Evolutionary conservation across 2,797 vertebrate genomes (phyloP).

Genomic region (Falco berigora): DNA sequence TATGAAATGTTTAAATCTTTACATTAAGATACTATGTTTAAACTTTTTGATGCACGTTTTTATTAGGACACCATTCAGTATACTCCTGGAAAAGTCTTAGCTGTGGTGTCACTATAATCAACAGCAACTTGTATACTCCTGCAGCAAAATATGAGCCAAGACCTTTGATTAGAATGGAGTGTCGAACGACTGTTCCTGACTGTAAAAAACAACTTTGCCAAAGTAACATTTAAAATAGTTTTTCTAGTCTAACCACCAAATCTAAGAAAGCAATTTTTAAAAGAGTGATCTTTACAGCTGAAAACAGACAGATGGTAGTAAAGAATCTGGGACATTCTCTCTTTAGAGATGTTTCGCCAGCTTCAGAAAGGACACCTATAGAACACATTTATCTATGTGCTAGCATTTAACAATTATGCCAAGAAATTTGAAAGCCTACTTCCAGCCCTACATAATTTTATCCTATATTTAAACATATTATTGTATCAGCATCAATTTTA

Average conservation of each 20-base stretch:
- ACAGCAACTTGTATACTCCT: not conserved
- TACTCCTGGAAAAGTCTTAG: not conserved
- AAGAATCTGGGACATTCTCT: slow-evolving; percentile 66
- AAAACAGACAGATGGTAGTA: slow-evolving; percentile 69
- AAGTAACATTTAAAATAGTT: slow-evolving; percentile 59
- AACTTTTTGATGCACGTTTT: not conserved
- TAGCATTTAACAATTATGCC: slow-evolving; percentile 63
- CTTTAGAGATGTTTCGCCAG: slow-evolving; percentile 59
- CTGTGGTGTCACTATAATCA: not conserved
- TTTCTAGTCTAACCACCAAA: slow-evolving; percentile 48
- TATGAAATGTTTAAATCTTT: not conserved
- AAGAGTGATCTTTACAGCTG: slow-evolving; percentile 56
- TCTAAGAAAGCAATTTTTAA: slow-evolving; percentile 51
- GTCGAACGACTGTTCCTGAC: slow-evolving; percentile 34
- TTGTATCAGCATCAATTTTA: slow-evolving; percentile 3
- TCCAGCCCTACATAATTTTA: not conserved
- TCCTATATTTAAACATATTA: not conserved
- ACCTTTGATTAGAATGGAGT: slow-evolving; percentile 61
- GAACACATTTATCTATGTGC: slow-evolving; percentile 50
- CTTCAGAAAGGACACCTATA: slow-evolving; percentile 63
- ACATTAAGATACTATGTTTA: not conserved
- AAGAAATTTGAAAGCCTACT: slow-evolving; percentile 47
- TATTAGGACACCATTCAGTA: slow-evolving; percentile 16
- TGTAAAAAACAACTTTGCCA: slow-evolving; percentile 25
- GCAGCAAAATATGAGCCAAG: slow-evolving; percentile 33